phyloP scores from a whole-genome alignment of 2,888 invertebrate species.

The Xylocampa areola region DNA sequence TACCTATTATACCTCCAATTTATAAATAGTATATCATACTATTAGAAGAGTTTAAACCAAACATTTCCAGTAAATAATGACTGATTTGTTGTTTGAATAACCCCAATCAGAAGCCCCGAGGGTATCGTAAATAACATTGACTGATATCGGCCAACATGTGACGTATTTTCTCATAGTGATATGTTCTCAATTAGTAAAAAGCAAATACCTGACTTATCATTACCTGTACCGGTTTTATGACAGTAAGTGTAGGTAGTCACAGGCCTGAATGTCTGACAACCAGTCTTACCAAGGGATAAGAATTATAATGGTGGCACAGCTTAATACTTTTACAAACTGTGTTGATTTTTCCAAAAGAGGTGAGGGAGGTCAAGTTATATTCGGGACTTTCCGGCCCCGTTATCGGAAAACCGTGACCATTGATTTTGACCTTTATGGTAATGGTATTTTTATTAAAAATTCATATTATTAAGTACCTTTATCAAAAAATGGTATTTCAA shows the following conservation, averaged over 20 bases:
- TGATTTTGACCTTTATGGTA: constrained; percentile 8
- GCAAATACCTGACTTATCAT: constrained; percentile 10
- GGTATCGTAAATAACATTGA: constrained; percentile 15
- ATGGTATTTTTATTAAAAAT: constrained; percentile 7
- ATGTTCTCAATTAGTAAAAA: constrained; percentile 9
- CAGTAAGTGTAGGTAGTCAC: no score
- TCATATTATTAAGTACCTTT: no score
- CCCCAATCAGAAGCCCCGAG: not conserved
- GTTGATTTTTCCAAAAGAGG: not conserved
- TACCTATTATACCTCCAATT: no score
- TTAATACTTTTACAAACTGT: no score
- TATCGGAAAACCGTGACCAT: constrained; percentile 23
- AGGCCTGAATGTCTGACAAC: no score
- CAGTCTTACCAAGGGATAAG: no score
- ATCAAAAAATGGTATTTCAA: no score
- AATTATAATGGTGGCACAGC: no score
- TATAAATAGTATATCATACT: no score
- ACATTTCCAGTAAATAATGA: no score
- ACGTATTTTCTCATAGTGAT: constrained; percentile 12
- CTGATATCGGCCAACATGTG: constrained; percentile 2
- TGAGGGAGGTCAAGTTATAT: constrained; percentile 1
- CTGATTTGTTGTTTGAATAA: not conserved
- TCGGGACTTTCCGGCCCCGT: not conserved
- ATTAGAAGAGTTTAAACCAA: no score
- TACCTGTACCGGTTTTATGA: no score